Evolutionary conservation across 2,888 invertebrate genomes (phyloP).

Genomic region (Drosophila pullipes): DNA sequence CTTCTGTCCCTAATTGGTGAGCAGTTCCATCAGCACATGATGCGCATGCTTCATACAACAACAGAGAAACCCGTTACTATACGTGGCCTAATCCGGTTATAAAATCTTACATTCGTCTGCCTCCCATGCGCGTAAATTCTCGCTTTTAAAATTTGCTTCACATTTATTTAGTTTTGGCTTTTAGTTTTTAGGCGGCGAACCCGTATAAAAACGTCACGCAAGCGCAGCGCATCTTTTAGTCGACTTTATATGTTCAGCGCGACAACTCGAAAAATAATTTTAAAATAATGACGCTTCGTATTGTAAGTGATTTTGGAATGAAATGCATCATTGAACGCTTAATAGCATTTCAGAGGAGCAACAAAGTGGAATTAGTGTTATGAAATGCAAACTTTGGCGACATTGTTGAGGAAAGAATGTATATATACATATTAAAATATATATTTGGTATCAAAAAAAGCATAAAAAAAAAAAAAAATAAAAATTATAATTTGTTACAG

Average conservation of each 20-base stretch:
- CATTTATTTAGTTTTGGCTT: conserved; percentile 20
- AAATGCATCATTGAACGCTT: background rate
- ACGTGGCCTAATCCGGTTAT: conserved; percentile 75
- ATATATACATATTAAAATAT: background rate
- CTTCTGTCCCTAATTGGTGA: conserved; percentile 51
- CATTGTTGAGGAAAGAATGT: background rate
- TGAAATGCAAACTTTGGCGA: background rate
- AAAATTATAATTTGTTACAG: background rate
- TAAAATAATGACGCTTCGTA: conserved; percentile 42
- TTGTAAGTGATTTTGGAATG: conserved; percentile 47
- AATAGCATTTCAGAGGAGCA: background rate
- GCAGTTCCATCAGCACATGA: conserved; percentile 32
- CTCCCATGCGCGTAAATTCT: conserved; percentile 42
- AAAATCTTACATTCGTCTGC: conserved; percentile 70
- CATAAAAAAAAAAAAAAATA: background rate
- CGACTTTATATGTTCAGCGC: conserved; percentile 48
- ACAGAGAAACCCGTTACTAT: conserved; percentile 56
- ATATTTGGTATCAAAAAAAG: background rate
- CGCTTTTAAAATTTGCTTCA: conserved; percentile 54
- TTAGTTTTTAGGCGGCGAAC: conserved; percentile 29
- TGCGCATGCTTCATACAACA: conserved; percentile 12
- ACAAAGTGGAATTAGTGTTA: background rate
- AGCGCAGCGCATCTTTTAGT: conserved; percentile 75
- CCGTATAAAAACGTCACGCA: conserved; percentile 66
- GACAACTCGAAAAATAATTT: conserved; percentile 20